Base-by-base conservation (phyloP, 2,888 invertebrate species). In the Heliothis peltigera region DNA sequence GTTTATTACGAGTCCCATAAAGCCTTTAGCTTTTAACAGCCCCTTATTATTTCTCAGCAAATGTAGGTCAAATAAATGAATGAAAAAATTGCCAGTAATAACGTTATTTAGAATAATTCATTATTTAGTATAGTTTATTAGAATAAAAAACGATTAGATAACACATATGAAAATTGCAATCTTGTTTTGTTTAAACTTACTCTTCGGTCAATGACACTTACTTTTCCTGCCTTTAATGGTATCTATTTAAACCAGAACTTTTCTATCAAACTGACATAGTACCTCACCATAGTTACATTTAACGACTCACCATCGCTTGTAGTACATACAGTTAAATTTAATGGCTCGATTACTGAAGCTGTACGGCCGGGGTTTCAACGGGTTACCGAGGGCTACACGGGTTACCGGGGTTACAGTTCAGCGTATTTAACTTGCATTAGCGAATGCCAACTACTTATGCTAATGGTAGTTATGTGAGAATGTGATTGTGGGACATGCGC, bases 391-490 rank as follows among this genome's bases (percentile, higher is more conserved):
- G 59, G 56, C 46, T 46, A 46, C 53, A 21, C 44, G 39, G 39
- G 54, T 32, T 25, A 35, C 52, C 47, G 21, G 53, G 63, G 72
- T 65, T 51, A 61, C 48, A 57, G 64, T 71, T 71, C 52, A 70
- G 47, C 71, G 77, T 79, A 73, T 64, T 76, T 73, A 76, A 70
- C 77, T 69, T 64, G 56, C 59, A 72, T 78, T 78, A 70, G 60
- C 46, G 15, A 69, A 67, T 47, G 46, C 56, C 63, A 43, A 43
- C 51, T 62, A 58, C 75, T 51, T 75, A 70, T 70, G 70, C 28
- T 55, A 67, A 70, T 70, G 19, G 60, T 39, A 7, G 22, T 19
- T 49, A n/a, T 19, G 42, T 67, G 44, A 25, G 42, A 35, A 74
- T 54, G 49, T 51, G 17, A 35, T 39, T 18, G 32, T 52, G n/a